Conservation (phyloP, 1,140 invertebrate species). For the Caenorhabditis tropicalis region DNA sequence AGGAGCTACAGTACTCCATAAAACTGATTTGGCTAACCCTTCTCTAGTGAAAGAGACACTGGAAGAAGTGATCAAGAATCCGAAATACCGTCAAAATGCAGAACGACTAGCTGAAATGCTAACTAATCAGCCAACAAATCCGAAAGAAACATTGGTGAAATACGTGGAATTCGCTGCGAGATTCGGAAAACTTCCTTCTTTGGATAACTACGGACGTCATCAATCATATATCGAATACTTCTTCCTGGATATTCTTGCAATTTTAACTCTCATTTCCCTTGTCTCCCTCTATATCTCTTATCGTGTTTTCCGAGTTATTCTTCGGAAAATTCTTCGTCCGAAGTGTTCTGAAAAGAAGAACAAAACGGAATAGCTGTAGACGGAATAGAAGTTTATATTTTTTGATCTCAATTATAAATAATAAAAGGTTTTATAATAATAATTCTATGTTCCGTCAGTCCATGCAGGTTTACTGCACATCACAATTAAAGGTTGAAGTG, state of each 20-base stretch:
- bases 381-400: background rate
- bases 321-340: background rate
- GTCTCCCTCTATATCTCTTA: background rate
- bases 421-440: too few species aligned
- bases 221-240: background rate
- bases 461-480: background rate
- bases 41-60: background rate
- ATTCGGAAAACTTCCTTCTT: slow-evolving; percentile 21
- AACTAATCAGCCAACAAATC: slow-evolving; percentile 13
- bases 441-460: background rate
- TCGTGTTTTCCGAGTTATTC: background rate
- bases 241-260: background rate
- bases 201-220: slow-evolving; percentile 16
- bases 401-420: too few species aligned
- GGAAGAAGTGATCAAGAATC: slow-evolving; percentile 23
- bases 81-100: slow-evolving; percentile 7
- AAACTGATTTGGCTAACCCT: slow-evolving; percentile 42
- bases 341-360: background rate
- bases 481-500: background rate
- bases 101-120: slow-evolving; percentile 18
- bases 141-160: slow-evolving; percentile 26
- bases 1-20: slow-evolving; percentile 18
- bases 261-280: background rate
- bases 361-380: background rate
- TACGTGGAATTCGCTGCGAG: slow-evolving; percentile 43